Percentiles rank a stretch among this genome's conserved stretches.
Conservation (phyloP, 2,113 vertebrate species). For the Cinclus cinclus region DNA sequence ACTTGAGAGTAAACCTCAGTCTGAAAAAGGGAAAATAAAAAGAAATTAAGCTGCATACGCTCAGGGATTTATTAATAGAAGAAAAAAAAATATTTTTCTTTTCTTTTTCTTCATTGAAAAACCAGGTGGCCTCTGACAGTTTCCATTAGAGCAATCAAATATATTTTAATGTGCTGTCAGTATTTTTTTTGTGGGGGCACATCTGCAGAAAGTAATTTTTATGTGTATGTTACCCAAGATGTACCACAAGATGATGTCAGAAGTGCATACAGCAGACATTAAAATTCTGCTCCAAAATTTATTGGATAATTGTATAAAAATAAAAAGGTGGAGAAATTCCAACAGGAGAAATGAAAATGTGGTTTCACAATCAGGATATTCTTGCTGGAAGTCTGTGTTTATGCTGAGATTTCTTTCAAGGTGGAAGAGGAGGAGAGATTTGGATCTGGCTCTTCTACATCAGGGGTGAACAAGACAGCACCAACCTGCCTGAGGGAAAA, state of each 20-base stretch:
- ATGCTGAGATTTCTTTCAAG: neutral
- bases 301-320: neutral
- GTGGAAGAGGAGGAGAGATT: neutral
- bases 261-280: neutral
- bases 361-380: neutral
- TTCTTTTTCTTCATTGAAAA: neutral
- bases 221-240: neutral
- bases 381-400: neutral
- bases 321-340: neutral
- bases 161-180: neutral
- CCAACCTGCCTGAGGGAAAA: neutral
- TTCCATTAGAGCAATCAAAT: neutral
- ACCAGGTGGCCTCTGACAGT: neutral
- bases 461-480: rapidly evolving
- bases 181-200: neutral
- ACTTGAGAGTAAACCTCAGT: neutral
- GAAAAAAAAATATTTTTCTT: neutral
- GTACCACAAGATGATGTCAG: neutral
- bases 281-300: neutral
- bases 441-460: neutral
- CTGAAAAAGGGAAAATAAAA: neutral
- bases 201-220: neutral
- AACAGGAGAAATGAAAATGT: neutral
- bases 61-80: neutral
- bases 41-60: neutral